These are phyloP conservation scores for Enteromius treurensis DNA, from an alignment of 2,797 vertebrate species.

Conservation along the genomic window DNA sequence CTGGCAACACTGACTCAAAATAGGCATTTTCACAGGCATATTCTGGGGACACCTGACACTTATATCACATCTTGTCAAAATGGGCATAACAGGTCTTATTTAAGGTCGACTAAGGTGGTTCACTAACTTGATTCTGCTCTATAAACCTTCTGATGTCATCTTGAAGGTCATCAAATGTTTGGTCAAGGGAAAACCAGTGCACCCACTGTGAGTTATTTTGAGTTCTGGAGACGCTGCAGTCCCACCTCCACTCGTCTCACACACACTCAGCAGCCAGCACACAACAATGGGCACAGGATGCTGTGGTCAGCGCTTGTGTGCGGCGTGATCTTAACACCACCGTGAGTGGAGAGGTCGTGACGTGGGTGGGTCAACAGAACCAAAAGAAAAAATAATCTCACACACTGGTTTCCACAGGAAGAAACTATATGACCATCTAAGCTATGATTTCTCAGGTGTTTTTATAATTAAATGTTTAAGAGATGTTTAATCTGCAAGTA, in stretches of 20 bases:
- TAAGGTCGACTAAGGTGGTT: background rate
- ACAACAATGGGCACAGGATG: conserved; percentile 44
- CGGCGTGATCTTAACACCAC: conserved; percentile 41
- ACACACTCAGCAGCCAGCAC: background rate
- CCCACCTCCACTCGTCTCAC: conserved; percentile 27
- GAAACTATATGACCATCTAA: background rate
- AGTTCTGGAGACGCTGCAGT: conserved; percentile 34
- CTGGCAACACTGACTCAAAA: background rate
- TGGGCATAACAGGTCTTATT: background rate
- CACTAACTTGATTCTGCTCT: background rate
- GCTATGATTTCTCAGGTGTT: background rate
- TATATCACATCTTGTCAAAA: background rate
- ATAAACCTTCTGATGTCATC: conserved; percentile 1
- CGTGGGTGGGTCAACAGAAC: conserved; percentile 46
- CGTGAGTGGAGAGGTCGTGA: conserved; percentile 41
- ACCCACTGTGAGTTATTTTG: conserved; percentile 43
- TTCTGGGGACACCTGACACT: background rate
- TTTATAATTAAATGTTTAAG: background rate
- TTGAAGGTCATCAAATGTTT: conserved; percentile 28
- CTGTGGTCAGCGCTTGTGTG: conserved; percentile 20
- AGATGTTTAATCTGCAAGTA: background rate
- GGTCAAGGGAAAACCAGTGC: conserved; percentile 41
- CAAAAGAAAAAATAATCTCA: background rate
- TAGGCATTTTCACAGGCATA: background rate
- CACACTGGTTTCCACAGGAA: conserved; percentile 5